phyloP scores from a whole-genome alignment of 2,888 invertebrate genomes.

The Dryobotodes eremita region DNA sequence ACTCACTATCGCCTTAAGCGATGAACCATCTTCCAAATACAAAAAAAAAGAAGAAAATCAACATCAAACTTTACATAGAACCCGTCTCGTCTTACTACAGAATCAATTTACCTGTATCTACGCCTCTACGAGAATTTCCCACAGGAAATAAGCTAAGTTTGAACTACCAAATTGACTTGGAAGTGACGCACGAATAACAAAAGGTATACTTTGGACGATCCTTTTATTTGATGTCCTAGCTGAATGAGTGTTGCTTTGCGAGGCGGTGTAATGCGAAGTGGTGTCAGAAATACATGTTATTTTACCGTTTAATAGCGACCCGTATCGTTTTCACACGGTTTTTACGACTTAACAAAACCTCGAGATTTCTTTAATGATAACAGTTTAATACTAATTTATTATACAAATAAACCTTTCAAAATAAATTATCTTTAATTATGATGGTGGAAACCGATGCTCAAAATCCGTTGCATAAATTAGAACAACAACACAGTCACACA shows the following conservation, averaged over 20 bases:
- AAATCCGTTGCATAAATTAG: no score
- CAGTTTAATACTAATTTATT: no score
- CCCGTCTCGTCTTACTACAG: conserved; percentile 48
- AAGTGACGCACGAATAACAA: conserved; percentile 68
- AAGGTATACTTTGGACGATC: conserved; percentile 44
- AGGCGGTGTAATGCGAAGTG: not conserved
- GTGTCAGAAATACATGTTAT: no score
- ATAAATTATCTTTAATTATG: no score
- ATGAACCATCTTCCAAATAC: not conserved
- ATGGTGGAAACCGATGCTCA: no score
- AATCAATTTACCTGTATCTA: conserved; percentile 56
- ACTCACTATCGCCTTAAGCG: not conserved
- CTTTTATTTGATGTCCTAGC: conserved; percentile 12
- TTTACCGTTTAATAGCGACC: no score
- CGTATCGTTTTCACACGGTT: no score
- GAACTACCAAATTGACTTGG: conserved; percentile 78
- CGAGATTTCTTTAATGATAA: no score
- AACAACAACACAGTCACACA: no score
- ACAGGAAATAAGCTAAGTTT: conserved; percentile 78
- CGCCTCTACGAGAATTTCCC: conserved; percentile 40
- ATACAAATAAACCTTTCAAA: no score
- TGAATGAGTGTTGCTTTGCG: not conserved
- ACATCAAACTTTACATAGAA: conserved; percentile 19
- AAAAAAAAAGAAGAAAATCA: conserved; percentile 19
- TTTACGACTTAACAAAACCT: no score